Evolutionary conservation across 2,797 vertebrate genomes (phyloP).

Genomic region (Anabas testudineus): DNA sequence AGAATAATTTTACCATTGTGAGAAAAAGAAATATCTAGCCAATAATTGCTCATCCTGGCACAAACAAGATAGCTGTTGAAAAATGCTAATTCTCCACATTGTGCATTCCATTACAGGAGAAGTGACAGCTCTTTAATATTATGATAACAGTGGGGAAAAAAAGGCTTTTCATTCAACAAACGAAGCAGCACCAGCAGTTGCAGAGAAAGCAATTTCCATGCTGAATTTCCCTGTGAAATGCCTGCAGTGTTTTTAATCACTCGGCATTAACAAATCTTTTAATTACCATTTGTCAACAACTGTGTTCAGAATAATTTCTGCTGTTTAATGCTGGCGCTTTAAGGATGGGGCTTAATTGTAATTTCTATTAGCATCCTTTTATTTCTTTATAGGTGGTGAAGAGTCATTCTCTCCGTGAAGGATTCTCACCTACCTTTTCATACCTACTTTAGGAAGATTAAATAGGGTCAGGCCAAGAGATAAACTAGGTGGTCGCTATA

Average conservation of each 20-base stretch:
- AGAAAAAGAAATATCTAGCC: slow-evolving; percentile 53
- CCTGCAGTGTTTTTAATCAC: slow-evolving; percentile 84
- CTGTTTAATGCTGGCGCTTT: slow-evolving; percentile 67
- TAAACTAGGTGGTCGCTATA: background rate
- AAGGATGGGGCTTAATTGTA: slow-evolving; percentile 53
- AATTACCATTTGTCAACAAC: slow-evolving; percentile 85
- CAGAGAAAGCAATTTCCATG: slow-evolving; percentile 82
- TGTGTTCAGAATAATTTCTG: slow-evolving; percentile 77
- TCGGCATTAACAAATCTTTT: slow-evolving; percentile 85
- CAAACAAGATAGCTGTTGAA: slow-evolving; percentile 78
- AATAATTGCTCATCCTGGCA: slow-evolving; percentile 80
- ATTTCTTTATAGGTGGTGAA: slow-evolving; percentile 51
- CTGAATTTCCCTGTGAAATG: slow-evolving; percentile 80
- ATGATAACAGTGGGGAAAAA: slow-evolving; percentile 72
- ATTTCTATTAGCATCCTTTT: slow-evolving; percentile 66
- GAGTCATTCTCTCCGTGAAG: slow-evolving; percentile 43
- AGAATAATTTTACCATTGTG: slow-evolving; percentile 56
- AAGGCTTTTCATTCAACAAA: slow-evolving; percentile 66
- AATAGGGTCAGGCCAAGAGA: background rate
- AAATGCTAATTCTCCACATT: slow-evolving; percentile 81
- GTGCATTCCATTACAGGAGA: slow-evolving; percentile 79
- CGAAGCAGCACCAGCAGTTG: slow-evolving; percentile 64
- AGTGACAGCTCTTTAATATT: slow-evolving; percentile 83
- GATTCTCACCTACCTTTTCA: slow-evolving; percentile 16
- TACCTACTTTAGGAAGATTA: background rate